Evolutionary conservation across 1,140 invertebrate species (phyloP).

Genomic region (Melanaphis sacchari): DNA sequence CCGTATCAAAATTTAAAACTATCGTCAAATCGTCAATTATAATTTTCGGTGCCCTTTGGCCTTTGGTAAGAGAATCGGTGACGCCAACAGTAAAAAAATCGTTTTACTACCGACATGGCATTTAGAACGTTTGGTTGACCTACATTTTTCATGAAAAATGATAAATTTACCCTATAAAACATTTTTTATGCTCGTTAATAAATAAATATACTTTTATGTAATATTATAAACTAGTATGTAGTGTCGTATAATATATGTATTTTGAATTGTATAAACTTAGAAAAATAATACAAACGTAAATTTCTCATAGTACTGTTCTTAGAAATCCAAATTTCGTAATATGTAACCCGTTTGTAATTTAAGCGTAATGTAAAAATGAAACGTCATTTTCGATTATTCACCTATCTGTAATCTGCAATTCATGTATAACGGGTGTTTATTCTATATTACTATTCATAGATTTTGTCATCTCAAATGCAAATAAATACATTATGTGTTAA

Average conservation of each 20-base stretch:
- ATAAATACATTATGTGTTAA: not conserved
- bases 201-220: not conserved
- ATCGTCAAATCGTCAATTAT: not conserved
- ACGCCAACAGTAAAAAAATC: not conserved
- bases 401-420: not conserved
- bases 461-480: not conserved
- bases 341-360: not conserved
- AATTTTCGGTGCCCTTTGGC: not conserved
- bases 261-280: not conserved
- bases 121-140: constrained; percentile 1
- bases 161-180: not conserved
- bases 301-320: not conserved
- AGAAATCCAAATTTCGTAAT: not conserved
- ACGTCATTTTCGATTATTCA: not conserved
- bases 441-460: not conserved
- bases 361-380: not conserved
- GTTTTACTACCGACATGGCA: not conserved
- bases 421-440: not conserved
- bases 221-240: not conserved
- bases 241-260: not conserved
- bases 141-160: not conserved
- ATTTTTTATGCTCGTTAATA: not conserved
- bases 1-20: not conserved
- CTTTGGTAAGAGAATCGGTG: not conserved
- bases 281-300: not conserved